Evolutionary conservation across 1,140 invertebrate genomes (phyloP).

Genomic region (Temnothorax curvispinosus): DNA sequence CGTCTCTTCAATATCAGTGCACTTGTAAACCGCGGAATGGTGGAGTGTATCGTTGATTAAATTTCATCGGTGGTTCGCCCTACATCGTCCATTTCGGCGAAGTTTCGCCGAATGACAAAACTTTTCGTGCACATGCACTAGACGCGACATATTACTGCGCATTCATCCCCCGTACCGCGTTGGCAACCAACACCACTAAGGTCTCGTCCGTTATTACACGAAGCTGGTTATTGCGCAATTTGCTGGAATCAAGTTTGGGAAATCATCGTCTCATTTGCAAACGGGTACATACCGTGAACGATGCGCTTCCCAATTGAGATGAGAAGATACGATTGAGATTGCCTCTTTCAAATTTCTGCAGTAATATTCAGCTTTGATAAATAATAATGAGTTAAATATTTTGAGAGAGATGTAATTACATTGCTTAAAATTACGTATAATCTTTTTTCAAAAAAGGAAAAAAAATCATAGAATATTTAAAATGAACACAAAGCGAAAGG

Average conservation of each 20-base stretch:
- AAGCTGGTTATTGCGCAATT: slow-evolving; percentile 18
- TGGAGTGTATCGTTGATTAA: slow-evolving; percentile 23
- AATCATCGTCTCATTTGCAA: slow-evolving; percentile 29
- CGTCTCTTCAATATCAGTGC: background rate
- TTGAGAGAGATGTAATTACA: background rate
- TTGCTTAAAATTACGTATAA: background rate
- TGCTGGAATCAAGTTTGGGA: slow-evolving; percentile 8
- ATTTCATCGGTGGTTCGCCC: slow-evolving; percentile 34
- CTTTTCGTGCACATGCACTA: slow-evolving; percentile 30
- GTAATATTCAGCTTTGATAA: background rate
- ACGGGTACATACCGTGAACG: background rate
- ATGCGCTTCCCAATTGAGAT: background rate
- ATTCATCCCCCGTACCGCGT: slow-evolving; percentile 8
- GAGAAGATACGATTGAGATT: background rate
- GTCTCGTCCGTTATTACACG: slow-evolving; percentile 30
- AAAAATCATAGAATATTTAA: background rate
- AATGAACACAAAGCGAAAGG: background rate
- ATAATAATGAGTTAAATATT: slow-evolving; percentile 8
- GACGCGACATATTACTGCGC: slow-evolving; percentile 38
- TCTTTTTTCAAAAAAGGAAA: background rate
- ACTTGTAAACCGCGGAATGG: slow-evolving; percentile 27
- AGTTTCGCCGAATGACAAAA: slow-evolving; percentile 44
- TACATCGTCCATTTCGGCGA: slow-evolving; percentile 30
- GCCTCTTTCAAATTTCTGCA: background rate
- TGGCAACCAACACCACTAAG: background rate